phyloP scores from a whole-genome alignment of 2,888 invertebrate genomes.

The Nineta flava region DNA sequence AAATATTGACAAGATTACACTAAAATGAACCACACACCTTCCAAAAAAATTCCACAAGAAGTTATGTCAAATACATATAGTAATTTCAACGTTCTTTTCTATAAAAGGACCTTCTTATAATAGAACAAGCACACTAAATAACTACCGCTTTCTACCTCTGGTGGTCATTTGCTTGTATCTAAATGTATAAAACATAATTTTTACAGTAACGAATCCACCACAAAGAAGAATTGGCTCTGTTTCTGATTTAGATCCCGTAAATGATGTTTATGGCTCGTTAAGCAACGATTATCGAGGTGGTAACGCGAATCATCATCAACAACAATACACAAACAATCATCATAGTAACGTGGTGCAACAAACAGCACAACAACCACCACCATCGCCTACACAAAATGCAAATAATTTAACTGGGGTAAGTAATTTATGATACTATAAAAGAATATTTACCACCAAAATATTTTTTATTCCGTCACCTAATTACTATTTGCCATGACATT shows the following conservation, averaged over 20 bases:
- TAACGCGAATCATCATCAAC: slow-evolving; percentile 22
- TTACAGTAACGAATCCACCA: slow-evolving; percentile 33
- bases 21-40: too few species aligned
- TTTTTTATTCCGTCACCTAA: too few species aligned
- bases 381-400: slow-evolving; percentile 10
- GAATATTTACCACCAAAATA: background rate
- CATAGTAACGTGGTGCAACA: slow-evolving; percentile 15
- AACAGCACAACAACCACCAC: slow-evolving; percentile 17
- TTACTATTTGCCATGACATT: too few species aligned
- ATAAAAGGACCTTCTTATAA: background rate
- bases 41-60: background rate
- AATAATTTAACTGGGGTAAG: slow-evolving; percentile 4
- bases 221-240: slow-evolving; percentile 62
- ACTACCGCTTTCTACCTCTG: too few species aligned
- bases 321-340: slow-evolving; percentile 18
- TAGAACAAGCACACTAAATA: background rate
- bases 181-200: slow-evolving; percentile 1
- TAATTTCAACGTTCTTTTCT: background rate
- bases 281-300: slow-evolving; percentile 14
- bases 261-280: slow-evolving; percentile 66
- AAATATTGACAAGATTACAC: background rate
- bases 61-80: background rate
- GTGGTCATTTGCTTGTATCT: slow-evolving; percentile 1
- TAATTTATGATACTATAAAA: background rate
- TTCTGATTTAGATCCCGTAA: slow-evolving; percentile 87